Percentiles rank a stretch among this genome's conserved stretches.
phyloP scores from a whole-genome alignment of 2,113 vertebrate species.

The Sapajus apella region DNA sequence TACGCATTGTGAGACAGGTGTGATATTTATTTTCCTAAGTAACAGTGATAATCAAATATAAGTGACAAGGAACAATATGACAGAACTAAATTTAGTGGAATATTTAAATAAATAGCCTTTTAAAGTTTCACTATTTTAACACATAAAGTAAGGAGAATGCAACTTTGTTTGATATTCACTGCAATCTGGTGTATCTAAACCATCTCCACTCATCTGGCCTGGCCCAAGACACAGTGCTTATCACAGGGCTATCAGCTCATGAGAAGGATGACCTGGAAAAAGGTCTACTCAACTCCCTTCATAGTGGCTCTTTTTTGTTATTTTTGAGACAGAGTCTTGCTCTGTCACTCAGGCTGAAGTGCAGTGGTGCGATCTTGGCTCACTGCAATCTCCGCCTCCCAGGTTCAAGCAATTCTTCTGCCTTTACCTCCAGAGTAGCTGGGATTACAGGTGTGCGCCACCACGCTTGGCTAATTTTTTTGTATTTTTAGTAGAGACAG shows the following conservation, averaged over 20 bases:
- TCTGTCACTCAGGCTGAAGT: too few species aligned
- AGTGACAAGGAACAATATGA: background rate
- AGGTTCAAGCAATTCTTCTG: too few species aligned
- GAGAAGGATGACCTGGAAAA: background rate
- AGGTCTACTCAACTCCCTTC: background rate
- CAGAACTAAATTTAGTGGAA: background rate
- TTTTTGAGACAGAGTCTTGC: too few species aligned
- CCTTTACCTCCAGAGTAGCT: too few species aligned
- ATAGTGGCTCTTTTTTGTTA: too few species aligned
- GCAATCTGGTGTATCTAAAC: background rate
- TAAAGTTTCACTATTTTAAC: conserved; percentile 17
- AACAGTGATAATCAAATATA: background rate
- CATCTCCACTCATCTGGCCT: background rate
- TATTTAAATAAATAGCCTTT: conserved; percentile 13
- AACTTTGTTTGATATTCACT: background rate
- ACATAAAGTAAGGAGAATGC: background rate
- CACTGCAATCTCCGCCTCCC: too few species aligned
- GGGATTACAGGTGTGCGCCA: too few species aligned
- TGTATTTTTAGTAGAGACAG: too few species aligned
- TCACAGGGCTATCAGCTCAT: background rate
- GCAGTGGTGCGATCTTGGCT: too few species aligned
- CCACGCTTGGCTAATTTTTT: too few species aligned
- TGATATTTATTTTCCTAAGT: background rate
- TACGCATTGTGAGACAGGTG: background rate
- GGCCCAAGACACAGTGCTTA: background rate